phyloP scores from a whole-genome alignment of 2,888 invertebrate species.

The Drosophila phalerata region DNA sequence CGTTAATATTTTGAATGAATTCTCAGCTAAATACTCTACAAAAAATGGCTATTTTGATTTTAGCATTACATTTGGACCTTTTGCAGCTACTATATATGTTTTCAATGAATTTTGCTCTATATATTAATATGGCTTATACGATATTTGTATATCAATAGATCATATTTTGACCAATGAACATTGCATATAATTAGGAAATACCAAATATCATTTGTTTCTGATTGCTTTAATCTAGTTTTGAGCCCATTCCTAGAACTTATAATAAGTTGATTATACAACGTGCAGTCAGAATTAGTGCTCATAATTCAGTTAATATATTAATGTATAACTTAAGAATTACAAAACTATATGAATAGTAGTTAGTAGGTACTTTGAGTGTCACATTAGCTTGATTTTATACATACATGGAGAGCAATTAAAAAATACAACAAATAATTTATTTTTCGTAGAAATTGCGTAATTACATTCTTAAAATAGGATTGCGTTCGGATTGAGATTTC shows the following conservation, averaged over 20 bases:
- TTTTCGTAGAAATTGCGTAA: background rate
- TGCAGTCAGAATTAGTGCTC: slow-evolving; percentile 50
- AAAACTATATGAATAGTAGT: slow-evolving; percentile 21
- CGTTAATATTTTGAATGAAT: slow-evolving; percentile 7
- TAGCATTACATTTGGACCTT: slow-evolving; percentile 55
- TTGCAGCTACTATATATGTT: slow-evolving; percentile 43
- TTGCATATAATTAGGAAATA: slow-evolving; percentile 1
- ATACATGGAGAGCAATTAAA: slow-evolving; percentile 13
- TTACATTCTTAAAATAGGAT: slow-evolving; percentile 3
- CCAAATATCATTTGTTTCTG: slow-evolving; percentile 11
- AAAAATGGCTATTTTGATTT: slow-evolving; percentile 49
- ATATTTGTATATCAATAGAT: slow-evolving; percentile 20
- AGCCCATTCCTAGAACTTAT: slow-evolving; percentile 8
- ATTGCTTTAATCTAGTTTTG: slow-evolving; percentile 11
- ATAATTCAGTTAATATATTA: slow-evolving; percentile 25
- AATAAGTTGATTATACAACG: slow-evolving; percentile 11
- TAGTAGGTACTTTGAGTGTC: slow-evolving; percentile 66
- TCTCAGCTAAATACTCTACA: slow-evolving; percentile 39
- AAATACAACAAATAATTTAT: slow-evolving; percentile 16
- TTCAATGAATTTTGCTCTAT: slow-evolving; percentile 3
- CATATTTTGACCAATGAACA: slow-evolving; percentile 14
- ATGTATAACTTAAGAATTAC: slow-evolving; percentile 6
- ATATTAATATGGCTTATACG: slow-evolving; percentile 1
- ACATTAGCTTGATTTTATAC: slow-evolving; percentile 35
- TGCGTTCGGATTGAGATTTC: slow-evolving; percentile 6